These are phyloP conservation scores for Margaritifera margaritifera DNA, from an alignment of 2,888 invertebrate species.

Conservation along the genomic window DNA sequence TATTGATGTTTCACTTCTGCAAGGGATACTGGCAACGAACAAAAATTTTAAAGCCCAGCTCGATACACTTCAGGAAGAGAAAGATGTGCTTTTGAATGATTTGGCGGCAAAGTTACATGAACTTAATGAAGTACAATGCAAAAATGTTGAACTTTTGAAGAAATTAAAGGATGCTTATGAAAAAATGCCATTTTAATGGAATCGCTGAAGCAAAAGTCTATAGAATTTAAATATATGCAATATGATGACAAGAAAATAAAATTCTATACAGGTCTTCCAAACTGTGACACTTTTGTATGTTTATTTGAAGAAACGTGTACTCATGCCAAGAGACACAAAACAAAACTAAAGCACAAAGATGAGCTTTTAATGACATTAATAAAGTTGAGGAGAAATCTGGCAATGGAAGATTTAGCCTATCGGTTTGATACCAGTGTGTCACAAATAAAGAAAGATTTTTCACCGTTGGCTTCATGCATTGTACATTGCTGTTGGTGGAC, in stretches of 20 bases:
- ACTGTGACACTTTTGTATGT: not conserved
- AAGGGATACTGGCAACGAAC: too few relatives aligned
- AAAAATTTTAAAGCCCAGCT: too few relatives aligned
- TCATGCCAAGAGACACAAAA: not conserved
- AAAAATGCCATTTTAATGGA: not conserved
- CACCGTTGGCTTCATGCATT: too few relatives aligned
- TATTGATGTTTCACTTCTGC: too few relatives aligned
- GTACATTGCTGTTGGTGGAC: too few relatives aligned
- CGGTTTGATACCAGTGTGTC: constrained; percentile 4
- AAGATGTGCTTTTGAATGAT: too few relatives aligned
- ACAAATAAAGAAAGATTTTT: too few relatives aligned
- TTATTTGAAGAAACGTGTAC: not conserved
- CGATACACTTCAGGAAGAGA: too few relatives aligned
- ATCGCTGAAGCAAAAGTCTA: not conserved
- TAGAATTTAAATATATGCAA: not conserved
- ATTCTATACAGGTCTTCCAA: constrained; percentile 3
- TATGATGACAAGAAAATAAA: constrained; percentile 1
- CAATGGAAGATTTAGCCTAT: constrained; percentile 5
- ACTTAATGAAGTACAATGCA: too few relatives aligned
- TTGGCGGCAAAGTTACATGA: too few relatives aligned
- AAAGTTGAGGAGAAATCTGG: constrained; percentile 5
- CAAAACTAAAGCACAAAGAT: constrained; percentile 6
- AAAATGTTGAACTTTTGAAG: too few relatives aligned
- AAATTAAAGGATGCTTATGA: too few relatives aligned
- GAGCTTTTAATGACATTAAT: constrained; percentile 5